Conservation (phyloP, 2,113 vertebrate species). For the Malurus cyaneus region DNA sequence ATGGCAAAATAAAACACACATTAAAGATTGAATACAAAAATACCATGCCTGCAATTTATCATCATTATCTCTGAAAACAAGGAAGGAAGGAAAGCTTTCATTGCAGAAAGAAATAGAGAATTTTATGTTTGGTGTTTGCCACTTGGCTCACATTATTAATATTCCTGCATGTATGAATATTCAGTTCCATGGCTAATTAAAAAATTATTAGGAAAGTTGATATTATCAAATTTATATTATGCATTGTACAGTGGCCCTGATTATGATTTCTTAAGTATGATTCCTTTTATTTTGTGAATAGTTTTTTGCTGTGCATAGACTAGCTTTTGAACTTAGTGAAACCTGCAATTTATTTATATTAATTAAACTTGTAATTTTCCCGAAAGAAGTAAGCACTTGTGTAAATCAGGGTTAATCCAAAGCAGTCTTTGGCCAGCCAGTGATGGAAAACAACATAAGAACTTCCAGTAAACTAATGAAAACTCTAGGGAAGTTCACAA, state of each 20-base stretch:
- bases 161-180: not conserved
- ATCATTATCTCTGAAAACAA: not conserved
- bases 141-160: not conserved
- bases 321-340: not conserved
- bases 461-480: not conserved
- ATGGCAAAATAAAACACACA: not conserved
- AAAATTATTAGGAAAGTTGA: not conserved
- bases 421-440: not conserved
- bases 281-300: not conserved
- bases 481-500: not conserved
- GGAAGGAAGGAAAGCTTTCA: not conserved
- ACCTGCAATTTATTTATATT: not conserved
- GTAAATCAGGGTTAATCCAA: not conserved
- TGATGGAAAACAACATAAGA: not conserved
- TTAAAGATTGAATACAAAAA: not conserved
- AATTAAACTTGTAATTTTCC: not conserved
- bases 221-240: not conserved
- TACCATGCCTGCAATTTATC: not conserved
- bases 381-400: not conserved
- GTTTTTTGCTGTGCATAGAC: not conserved
- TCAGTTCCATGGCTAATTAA: not conserved
- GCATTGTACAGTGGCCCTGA: not conserved
- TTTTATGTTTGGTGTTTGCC: not conserved
- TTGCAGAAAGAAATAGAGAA: not conserved
- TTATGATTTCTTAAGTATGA: not conserved